phyloP scores from a whole-genome alignment of 2,797 vertebrate species.

The Furcifer pardalis region DNA sequence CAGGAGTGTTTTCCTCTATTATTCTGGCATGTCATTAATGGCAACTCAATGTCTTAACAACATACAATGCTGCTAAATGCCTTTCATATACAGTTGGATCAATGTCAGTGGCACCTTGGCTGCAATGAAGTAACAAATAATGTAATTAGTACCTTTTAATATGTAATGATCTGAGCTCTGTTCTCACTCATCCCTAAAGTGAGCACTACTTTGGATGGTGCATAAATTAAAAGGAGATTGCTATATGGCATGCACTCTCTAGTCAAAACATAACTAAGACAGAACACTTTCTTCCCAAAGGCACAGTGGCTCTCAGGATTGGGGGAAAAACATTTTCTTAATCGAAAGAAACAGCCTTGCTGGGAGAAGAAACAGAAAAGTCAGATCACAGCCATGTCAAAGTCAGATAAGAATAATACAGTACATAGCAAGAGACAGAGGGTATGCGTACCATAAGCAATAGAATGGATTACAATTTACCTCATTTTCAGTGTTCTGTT shows the following conservation, averaged over 20 bases:
- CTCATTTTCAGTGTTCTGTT: constrained; percentile 2
- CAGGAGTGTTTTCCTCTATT: too few relatives aligned
- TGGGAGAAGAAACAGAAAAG: neutral
- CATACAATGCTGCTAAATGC: too few relatives aligned
- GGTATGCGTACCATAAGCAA: neutral
- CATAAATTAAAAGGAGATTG: neutral
- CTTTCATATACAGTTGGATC: too few relatives aligned
- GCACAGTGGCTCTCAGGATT: neutral
- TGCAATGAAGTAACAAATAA: too few relatives aligned
- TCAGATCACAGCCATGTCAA: neutral
- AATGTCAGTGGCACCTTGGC: too few relatives aligned
- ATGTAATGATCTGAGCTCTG: too few relatives aligned
- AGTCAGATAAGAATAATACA: neutral
- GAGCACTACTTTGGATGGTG: neutral
- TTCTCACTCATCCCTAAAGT: neutral
- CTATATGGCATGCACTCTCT: neutral
- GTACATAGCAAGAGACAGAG: neutral
- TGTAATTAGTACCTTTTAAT: too few relatives aligned
- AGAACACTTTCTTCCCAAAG: neutral
- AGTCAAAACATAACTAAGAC: neutral
- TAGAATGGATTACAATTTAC: neutral
- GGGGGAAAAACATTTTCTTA: neutral
- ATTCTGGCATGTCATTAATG: too few relatives aligned
- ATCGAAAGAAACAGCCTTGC: neutral
- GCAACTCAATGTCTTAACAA: too few relatives aligned